These are phyloP conservation scores for Alsophila aescularia DNA, from an alignment of 2,888 invertebrate genomes.

Conservation along the genomic window DNA sequence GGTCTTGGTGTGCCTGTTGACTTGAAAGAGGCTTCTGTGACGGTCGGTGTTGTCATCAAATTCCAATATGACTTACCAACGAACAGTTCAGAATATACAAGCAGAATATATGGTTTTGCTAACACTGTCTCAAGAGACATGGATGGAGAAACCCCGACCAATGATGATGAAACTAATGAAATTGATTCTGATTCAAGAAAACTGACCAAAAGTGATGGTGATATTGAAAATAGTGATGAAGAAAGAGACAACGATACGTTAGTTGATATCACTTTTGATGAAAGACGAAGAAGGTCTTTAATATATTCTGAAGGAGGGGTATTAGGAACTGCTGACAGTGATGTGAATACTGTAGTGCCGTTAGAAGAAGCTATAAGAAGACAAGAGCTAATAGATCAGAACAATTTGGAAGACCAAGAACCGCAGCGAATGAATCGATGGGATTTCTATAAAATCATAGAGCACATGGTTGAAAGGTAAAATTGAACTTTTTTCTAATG, in stretches of 20 bases:
- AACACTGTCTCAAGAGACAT: constrained; percentile 74
- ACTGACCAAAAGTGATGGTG: constrained; percentile 40
- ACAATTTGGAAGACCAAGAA: constrained; percentile 57
- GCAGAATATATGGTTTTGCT: constrained; percentile 75
- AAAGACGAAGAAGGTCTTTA: constrained; percentile 62
- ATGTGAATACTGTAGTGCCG: constrained; percentile 57
- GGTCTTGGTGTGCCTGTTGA: constrained; percentile 88
- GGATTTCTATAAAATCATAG: constrained; percentile 87
- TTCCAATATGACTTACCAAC: constrained; percentile 87
- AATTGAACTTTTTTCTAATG: too few relatives aligned
- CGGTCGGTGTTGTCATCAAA: constrained; percentile 87
- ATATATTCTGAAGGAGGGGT: constrained; percentile 69
- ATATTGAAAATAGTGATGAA: constrained; percentile 36
- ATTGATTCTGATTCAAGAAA: constrained; percentile 47
- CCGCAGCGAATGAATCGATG: constrained; percentile 83
- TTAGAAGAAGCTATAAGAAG: constrained; percentile 76
- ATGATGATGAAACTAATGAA: constrained; percentile 41
- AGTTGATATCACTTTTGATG: constrained; percentile 73
- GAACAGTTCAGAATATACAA: constrained; percentile 85
- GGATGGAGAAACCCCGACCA: constrained; percentile 49
- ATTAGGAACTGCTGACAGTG: constrained; percentile 47
- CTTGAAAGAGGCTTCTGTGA: constrained; percentile 85
- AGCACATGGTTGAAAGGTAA: constrained; percentile 85
- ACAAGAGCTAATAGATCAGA: constrained; percentile 76
- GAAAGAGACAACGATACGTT: constrained; percentile 63